These are phyloP conservation scores for Trogon surrucura DNA, from an alignment of 2,113 vertebrate genomes.

Conservation along the genomic window DNA sequence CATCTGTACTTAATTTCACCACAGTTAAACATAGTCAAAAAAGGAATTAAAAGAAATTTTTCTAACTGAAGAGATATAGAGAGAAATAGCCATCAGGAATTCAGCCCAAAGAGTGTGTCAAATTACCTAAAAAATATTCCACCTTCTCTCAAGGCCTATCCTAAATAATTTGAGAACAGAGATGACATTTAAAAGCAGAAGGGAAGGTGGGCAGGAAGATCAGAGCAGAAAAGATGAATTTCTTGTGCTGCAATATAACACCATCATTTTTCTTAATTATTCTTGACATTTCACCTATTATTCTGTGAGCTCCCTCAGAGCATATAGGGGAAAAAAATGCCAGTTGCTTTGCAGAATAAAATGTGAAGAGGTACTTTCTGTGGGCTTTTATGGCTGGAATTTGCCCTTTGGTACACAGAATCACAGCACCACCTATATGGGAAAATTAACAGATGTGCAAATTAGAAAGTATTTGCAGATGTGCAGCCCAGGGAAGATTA, in stretches of 20 bases:
- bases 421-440: slow-evolving; percentile 64
- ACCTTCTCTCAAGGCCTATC: slow-evolving; percentile 49
- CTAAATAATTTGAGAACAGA: slow-evolving; percentile 64
- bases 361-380: slow-evolving; percentile 26
- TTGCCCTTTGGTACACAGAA: slow-evolving; percentile 34
- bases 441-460: neutral
- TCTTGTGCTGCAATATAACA: slow-evolving; percentile 64
- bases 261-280: slow-evolving; percentile 78
- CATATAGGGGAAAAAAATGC: neutral
- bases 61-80: neutral
- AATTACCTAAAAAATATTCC: slow-evolving; percentile 59
- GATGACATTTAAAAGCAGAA: slow-evolving; percentile 67
- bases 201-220: slow-evolving; percentile 55
- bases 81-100: slow-evolving; percentile 12
- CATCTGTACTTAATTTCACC: neutral
- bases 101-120: slow-evolving; percentile 29
- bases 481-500: neutral
- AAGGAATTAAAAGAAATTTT: neutral
- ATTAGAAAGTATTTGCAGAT: neutral
- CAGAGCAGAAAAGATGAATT: slow-evolving; percentile 63
- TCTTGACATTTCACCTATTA: slow-evolving; percentile 74
- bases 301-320: slow-evolving; percentile 42
- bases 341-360: slow-evolving; percentile 61
- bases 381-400: slow-evolving; percentile 6
- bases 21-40: neutral